Evolutionary conservation across 2,888 invertebrate species (phyloP), one percentile per base, ranked within the genome.

Genomic region (Orchestes rusci): DNA sequence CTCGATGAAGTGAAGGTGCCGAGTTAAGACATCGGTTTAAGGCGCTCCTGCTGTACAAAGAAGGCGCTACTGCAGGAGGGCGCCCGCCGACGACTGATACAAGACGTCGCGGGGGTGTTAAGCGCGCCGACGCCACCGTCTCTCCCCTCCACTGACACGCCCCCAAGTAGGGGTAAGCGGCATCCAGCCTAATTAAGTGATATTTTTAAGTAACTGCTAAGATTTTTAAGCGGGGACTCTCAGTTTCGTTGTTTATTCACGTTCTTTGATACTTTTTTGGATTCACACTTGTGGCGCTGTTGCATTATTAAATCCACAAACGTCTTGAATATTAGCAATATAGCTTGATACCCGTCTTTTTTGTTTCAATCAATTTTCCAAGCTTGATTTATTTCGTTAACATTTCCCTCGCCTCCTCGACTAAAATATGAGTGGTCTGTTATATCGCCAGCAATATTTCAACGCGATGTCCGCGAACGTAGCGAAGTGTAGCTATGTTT

Each of bases 31-130:
- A 62, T 61, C 62, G 60, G 64, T 62, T 63, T 63, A 66, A 67
- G 67, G 68, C 63, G 66, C 61, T 67, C 62, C 63, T 64, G 62
- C 56, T 59, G 34, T 23, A 57, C 61, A 61, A 66, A 66, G 67
- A 66, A 65, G 65, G 65, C 67, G 66, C 62, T 61, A 61, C 54
- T 58, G 61, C 62, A 64, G 64, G 66, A 64, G 64, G 66, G 63
- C 65, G 67, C 62, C 67, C 62, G 65, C 63, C 66, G 67, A 61
- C 67, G 68, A 68, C 69, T 69, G 68, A 64, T 63, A 63, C 63
- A 68, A 67, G 68, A 67, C 67, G 66, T 66, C 63, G 66, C 61
- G 60, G 63, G 52, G 52, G 40, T 32, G 46, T 20, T 18, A 31
- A 28, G 40, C 48, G 50, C 56, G 57, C 53, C 58, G 56, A 58